Conservation (phyloP, 2,888 invertebrate species). For the Tillus elongatus region DNA sequence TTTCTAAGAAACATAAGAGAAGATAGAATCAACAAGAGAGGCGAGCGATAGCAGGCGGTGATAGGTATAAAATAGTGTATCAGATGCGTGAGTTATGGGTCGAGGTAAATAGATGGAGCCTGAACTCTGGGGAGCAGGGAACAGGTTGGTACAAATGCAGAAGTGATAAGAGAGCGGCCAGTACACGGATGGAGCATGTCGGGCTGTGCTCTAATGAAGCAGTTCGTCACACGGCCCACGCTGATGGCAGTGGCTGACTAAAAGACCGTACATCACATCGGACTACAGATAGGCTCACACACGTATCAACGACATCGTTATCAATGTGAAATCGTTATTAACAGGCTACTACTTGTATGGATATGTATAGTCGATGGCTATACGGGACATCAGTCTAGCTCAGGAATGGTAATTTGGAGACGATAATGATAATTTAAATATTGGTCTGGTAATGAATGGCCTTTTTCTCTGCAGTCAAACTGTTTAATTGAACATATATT, state of each 20-base stretch:
- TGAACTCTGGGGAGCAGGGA: no score
- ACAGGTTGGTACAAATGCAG: conserved; percentile 38
- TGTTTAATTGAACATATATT: no score
- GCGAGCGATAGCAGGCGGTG: conserved; percentile 27
- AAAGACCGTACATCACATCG: conserved; percentile 32
- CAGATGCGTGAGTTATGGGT: conserved; percentile 26
- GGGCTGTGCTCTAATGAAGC: conserved; percentile 40
- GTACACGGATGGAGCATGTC: conserved; percentile 40
- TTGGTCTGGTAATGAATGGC: no score
- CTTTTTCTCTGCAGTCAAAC: no score
- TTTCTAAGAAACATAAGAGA: conserved; percentile 27
- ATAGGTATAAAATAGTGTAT: conserved; percentile 32
- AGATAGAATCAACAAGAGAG: conserved; percentile 27
- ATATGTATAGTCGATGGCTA: no score
- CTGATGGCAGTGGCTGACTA: conserved; percentile 18
- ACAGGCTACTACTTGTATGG: no score
- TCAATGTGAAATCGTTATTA: conserved; percentile 32
- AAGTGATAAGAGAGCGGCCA: conserved; percentile 37
- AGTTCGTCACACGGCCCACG: conserved; percentile 39
- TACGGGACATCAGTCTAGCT: no score
- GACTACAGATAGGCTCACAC: conserved; percentile 26
- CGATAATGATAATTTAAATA: no score
- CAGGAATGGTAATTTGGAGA: no score
- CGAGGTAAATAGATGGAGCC: conserved; percentile 26
- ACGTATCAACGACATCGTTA: no score